Conservation (phyloP, 2,888 invertebrate genomes). For the Netelia inedita region DNA sequence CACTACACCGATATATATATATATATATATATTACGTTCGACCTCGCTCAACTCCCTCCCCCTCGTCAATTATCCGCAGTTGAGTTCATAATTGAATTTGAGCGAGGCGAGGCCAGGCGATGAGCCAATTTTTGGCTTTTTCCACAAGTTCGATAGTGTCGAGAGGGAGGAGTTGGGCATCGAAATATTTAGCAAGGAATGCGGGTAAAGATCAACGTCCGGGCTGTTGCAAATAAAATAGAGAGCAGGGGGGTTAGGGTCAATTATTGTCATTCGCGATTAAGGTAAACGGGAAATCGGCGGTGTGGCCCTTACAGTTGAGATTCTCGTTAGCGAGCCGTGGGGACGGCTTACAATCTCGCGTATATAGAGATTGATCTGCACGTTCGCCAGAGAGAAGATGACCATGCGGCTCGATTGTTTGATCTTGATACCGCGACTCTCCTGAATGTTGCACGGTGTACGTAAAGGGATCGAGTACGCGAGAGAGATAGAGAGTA, state of each 20-base stretch:
- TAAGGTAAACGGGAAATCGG: slow-evolving; percentile 18
- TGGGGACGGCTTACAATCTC: slow-evolving; percentile 33
- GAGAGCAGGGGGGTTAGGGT: neutral
- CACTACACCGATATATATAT: neutral
- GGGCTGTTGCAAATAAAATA: neutral
- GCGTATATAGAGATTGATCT: slow-evolving; percentile 4
- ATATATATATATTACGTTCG: slow-evolving; percentile 32
- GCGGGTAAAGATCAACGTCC: no score
- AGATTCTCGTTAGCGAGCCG: slow-evolving; percentile 39
- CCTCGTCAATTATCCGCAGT: slow-evolving; percentile 31
- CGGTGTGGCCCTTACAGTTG: slow-evolving; percentile 49
- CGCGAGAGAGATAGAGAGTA: neutral
- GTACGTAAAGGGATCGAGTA: neutral
- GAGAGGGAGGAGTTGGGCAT: neutral
- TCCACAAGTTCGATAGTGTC: neutral
- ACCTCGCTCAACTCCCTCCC: slow-evolving; percentile 50
- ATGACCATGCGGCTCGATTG: slow-evolving; percentile 48
- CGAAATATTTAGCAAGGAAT: neutral
- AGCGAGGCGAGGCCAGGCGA: neutral
- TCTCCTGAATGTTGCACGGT: slow-evolving; percentile 1
- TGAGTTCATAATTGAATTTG: slow-evolving; percentile 15
- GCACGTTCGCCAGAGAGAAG: neutral
- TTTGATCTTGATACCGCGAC: slow-evolving; percentile 56
- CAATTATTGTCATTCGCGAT: slow-evolving; percentile 44
- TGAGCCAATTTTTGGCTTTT: neutral